Evolutionary conservation across 2,797 vertebrate species (phyloP), one percentile per base, ranked within the genome.

Genomic region (Buceros bicornis): DNA sequence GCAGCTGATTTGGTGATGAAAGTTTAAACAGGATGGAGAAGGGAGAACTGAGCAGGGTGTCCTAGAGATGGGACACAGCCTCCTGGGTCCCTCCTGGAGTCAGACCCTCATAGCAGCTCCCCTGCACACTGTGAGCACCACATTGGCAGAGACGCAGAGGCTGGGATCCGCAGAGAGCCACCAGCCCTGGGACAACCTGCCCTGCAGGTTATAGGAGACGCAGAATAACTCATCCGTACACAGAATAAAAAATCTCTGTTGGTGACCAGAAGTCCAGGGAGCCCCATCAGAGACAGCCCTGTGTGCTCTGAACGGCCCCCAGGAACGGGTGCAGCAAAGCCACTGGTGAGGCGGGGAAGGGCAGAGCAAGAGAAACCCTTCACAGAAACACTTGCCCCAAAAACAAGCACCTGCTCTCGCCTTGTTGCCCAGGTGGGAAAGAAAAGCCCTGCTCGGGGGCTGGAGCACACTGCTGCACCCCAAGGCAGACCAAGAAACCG

Each of bases 21-120:
- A 79, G 76, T 90, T 97, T 88, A 83, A 96, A 90, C 54, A 81
- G 40, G 62, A 47, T 47, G 33, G 42, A 91, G 85, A 88, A 65
- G 37, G 42, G 29, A 88, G 57, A 85, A 48, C 1, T 0, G 10
- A 88, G 66, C 58, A 31, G 16, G 7, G n/a, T 65, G 89, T 86
- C 66, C 92, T 82, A 16, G 81, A 77, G 73, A 72, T 3, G 17
- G 42, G 76, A 42, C 47, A 7, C 1, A 1, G 43, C 24, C 64
- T 43, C 0, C 0, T 35, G 62, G 47, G 67, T 69, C 64, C 51
- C 60, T 42, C 51, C 33, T 2, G 0, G 35, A 21, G 16, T 31
- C 33, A 57, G 16, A 53, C 33, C 66, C 43, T 17, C 12, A 1
- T 0, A 0, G 56, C 66, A 87, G 56, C 45, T 64, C 25, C 71